These are phyloP conservation scores for human (Homo sapiens) DNA, from an alignment of 2,113 vertebrate genomes.

Conservation along the genomic window GRCh38 chr11:3984001-3984500, in stretches of 20 bases:
- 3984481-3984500: neutral
- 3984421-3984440: neutral
- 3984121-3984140: no score
- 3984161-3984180: no score
- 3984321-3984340: neutral
- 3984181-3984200: neutral
- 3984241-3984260: slow-evolving; percentile 1
- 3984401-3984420: neutral
- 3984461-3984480: neutral
- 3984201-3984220: neutral
- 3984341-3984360: neutral
- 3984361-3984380: neutral
- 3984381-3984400: neutral
- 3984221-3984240: neutral
- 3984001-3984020: no score
- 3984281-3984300: neutral
- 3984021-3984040: no score
- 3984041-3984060: no score
- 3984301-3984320: neutral
- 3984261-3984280: neutral
- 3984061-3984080: no score
- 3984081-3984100: no score
- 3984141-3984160: no score
- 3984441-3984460: slow-evolving; percentile 16
- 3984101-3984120: no score